phyloP scores from a whole-genome alignment of 2,888 invertebrate species.

The Terebella lapidaria region DNA sequence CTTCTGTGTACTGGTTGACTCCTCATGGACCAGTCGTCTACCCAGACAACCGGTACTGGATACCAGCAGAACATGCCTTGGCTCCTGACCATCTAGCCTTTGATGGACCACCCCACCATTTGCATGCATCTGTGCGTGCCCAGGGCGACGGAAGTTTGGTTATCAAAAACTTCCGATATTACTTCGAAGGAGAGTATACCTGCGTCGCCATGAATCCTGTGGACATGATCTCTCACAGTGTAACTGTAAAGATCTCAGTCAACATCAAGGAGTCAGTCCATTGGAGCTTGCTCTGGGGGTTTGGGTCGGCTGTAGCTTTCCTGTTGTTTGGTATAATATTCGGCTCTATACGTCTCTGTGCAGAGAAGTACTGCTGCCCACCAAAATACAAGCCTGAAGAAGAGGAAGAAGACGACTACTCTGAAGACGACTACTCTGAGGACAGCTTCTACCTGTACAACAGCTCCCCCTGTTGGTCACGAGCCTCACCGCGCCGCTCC shows the following conservation, averaged over 20 bases:
- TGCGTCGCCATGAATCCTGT: conserved; percentile 14
- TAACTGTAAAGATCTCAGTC: conserved; percentile 25
- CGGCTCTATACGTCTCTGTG: conserved; percentile 26
- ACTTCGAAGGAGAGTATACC: conserved; percentile 9
- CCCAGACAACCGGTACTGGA: conserved; percentile 1
- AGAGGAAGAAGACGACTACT: neutral
- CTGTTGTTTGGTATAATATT: conserved; percentile 31
- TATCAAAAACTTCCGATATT: conserved; percentile 1
- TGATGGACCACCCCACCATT: conserved; percentile 1
- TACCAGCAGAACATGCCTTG: neutral
- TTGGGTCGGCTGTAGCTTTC: conserved; percentile 23
- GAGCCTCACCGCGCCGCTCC: conserved; percentile 11
- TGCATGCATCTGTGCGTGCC: conserved; percentile 1
- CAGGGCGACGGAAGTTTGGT: conserved; percentile 2
- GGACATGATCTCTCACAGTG: conserved; percentile 28
- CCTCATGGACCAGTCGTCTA: conserved; percentile 8
- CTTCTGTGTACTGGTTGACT: conserved; percentile 18
- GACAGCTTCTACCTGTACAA: neutral
- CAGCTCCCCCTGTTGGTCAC: neutral
- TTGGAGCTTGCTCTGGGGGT: conserved; percentile 31
- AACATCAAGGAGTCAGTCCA: conserved; percentile 21
- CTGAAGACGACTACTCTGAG: neutral
- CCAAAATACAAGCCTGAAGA: neutral
- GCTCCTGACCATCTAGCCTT: neutral
- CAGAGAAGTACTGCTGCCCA: neutral